Evolutionary conservation across 35 echinoderm and acorn worm species (phyloP).

Genomic region (Chiridota heheva): DNA sequence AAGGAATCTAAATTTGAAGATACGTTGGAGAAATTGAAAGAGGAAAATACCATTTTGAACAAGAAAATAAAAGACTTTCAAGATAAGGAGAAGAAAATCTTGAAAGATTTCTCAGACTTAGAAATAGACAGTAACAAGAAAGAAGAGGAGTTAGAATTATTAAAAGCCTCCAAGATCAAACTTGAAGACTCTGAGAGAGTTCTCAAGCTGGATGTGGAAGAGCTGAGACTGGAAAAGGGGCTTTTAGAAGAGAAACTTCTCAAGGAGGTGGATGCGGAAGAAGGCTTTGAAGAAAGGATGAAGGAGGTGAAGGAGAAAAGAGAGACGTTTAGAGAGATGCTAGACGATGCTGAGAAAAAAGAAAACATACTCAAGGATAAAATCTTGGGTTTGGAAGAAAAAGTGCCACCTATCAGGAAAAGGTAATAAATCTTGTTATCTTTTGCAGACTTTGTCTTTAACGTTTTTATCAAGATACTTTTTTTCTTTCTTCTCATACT

Average conservation of each 20-base stretch:
- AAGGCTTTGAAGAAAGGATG: conserved; percentile 26
- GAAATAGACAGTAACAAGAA: no score
- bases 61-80: not conserved
- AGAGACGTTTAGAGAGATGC: conserved; percentile 11
- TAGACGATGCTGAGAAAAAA: conserved; percentile 34
- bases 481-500: no score
- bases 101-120: no score
- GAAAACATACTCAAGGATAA: conserved; percentile 38
- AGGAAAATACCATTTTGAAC: not conserved
- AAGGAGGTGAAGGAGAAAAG: conserved; percentile 39
- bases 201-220: conserved; percentile 49
- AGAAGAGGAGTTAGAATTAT: not conserved
- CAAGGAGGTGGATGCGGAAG: conserved; percentile 16
- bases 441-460: not conserved
- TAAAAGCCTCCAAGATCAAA: conserved; percentile 8
- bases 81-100: no score
- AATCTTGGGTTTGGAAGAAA: conserved; percentile 36
- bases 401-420: conserved; percentile 28
- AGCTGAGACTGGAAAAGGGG: conserved; percentile 73
- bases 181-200: conserved; percentile 26
- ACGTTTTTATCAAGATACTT: conserved; percentile 3
- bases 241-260: conserved; percentile 61
- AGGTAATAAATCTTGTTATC: conserved; percentile 32
- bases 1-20: conserved; percentile 29
- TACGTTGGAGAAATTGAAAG: conserved; percentile 6